Evolutionary conservation across 2,888 invertebrate species (phyloP).

Genomic region (Cantharis nigra): DNA sequence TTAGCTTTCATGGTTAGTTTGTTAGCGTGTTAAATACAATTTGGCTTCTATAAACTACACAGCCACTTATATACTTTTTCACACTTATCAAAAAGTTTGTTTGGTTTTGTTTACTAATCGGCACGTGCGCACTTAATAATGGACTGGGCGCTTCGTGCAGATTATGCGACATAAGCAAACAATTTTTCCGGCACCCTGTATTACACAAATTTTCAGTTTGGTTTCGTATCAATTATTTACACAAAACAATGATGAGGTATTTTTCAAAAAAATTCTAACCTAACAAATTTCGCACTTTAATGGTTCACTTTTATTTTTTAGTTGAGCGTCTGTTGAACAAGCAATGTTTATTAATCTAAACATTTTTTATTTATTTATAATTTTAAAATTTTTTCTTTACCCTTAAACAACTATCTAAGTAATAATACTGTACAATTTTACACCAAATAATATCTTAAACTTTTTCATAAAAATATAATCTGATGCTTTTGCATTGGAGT

Average conservation of each 20-base stretch:
- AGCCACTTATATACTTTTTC: constrained; percentile 15
- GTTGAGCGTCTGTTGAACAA: constrained; percentile 1
- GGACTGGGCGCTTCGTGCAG: constrained; percentile 14
- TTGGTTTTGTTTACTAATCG: background rate
- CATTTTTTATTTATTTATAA: background rate
- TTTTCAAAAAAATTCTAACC: background rate
- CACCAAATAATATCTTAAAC: background rate
- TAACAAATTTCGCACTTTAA: background rate
- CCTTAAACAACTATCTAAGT: constrained; percentile 22
- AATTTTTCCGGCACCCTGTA: constrained; percentile 12
- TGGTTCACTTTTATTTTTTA: constrained; percentile 1
- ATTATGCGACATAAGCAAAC: constrained; percentile 6
- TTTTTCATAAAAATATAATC: background rate
- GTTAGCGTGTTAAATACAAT: background rate
- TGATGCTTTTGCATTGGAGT: background rate
- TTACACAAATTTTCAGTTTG: constrained; percentile 8
- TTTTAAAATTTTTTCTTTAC: background rate
- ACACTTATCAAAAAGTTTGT: constrained; percentile 16
- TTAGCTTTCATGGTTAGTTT: background rate
- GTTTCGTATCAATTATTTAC: background rate
- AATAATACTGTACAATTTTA: constrained; percentile 25
- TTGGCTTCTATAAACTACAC: constrained; percentile 21
- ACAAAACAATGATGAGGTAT: background rate
- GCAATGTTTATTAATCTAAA: background rate
- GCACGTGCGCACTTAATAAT: background rate